These are phyloP conservation scores for Oryzias curvinotus DNA, from an alignment of 2,113 vertebrate species.

Conservation along the genomic window DNA sequence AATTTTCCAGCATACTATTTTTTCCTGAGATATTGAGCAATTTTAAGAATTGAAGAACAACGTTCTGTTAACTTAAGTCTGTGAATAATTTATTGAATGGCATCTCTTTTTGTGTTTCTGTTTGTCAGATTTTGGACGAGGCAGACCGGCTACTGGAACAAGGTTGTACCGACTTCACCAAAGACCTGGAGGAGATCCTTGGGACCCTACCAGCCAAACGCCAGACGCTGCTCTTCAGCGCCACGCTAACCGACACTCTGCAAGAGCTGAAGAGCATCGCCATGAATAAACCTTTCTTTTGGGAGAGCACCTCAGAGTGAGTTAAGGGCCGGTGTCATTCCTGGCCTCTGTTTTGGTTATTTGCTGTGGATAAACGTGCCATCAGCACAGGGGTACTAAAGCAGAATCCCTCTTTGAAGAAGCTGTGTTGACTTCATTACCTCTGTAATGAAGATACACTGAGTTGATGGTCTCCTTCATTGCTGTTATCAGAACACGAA, in stretches of 20 bases:
- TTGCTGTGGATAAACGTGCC: too few species aligned
- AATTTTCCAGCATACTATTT: too few species aligned
- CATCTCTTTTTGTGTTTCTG: background rate
- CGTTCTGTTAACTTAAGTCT: too few species aligned
- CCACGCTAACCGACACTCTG: slow-evolving; percentile 89
- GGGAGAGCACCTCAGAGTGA: slow-evolving; percentile 89
- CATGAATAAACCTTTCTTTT: slow-evolving; percentile 90
- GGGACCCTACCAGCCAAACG: slow-evolving; percentile 73
- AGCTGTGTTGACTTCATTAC: too few species aligned
- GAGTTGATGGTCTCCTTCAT: background rate
- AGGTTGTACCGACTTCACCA: slow-evolving; percentile 89
- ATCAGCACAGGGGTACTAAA: too few species aligned
- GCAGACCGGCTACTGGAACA: slow-evolving; percentile 92
- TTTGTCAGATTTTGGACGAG: slow-evolving; percentile 89
- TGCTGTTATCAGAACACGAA: slow-evolving; percentile 78
- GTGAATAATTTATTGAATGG: background rate
- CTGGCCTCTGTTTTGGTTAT: too few species aligned
- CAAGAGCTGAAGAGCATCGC: slow-evolving; percentile 84
- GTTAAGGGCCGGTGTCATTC: slow-evolving; percentile 26
- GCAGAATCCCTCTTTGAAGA: too few species aligned
- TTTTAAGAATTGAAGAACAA: too few species aligned
- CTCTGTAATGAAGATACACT: too few species aligned
- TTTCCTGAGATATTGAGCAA: too few species aligned
- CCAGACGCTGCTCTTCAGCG: slow-evolving; percentile 93
- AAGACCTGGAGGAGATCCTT: slow-evolving; percentile 89